Base-by-base conservation (phyloP, 2,113 vertebrate species). In the Hiodon alosoides region DNA sequence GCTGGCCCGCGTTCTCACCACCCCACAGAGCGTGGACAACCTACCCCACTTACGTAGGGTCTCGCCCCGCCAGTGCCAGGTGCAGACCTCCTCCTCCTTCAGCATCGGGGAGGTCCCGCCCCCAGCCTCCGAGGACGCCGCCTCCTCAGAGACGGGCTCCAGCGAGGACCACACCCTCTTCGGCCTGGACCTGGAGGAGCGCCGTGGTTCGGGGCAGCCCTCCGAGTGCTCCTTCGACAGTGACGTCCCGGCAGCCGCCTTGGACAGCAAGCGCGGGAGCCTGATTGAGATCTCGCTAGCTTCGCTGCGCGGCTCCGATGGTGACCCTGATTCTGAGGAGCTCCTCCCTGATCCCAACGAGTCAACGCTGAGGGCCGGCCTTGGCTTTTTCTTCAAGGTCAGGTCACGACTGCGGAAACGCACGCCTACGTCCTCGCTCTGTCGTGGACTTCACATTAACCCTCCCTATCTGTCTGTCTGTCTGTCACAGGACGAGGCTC, bases 351-450 rank as follows among this genome's bases (percentile, higher is more conserved):
- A 95, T 70, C 91, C 93, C 0, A 81, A 81, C 0, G 93, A 93
- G 68, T 84, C 87, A 0, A 94, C 94, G 64, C 75, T 62, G 9
- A 91, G 78, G 83, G 81, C 75, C 46, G 92, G 90, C 2, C 78
- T 96, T 6, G 95, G 94, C 3, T 96, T 96, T 89, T 95, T 94
- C 86, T 96, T 93, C 73, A 92, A 90, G 89, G 91, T 92, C 58
- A 65, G 60, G 17, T 46, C 65, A 17, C n/a, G 48, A 3, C 17
- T 1, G 7, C 13, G 9, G 1, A 3, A 54, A 1, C 2, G 16
- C 47, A 5, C 11, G 2, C 9, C n/a, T 10, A 47, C n/a, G 11
- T 8, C 60, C 58, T 3, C 5, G 74, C 5, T 9, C 5, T 67
- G 65, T 47, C 69, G 10, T 2, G 4, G 14, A 11, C 11, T 59